These are phyloP conservation scores for Petaurus breviceps DNA, from an alignment of 2,113 vertebrate genomes.

Conservation along the genomic window DNA sequence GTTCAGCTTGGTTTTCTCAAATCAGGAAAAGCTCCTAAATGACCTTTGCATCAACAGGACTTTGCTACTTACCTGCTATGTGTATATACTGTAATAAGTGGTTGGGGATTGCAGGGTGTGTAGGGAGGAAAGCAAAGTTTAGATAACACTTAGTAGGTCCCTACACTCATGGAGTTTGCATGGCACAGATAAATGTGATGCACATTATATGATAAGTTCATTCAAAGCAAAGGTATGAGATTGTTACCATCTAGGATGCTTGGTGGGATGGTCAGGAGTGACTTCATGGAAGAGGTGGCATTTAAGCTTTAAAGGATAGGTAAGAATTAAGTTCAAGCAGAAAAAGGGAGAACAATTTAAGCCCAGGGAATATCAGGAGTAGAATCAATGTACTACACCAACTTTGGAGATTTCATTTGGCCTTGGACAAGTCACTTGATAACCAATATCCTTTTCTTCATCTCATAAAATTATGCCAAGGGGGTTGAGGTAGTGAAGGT, in stretches of 20 bases:
- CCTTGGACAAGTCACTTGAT: not conserved
- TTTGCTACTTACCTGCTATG: not conserved
- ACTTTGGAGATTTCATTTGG: not conserved
- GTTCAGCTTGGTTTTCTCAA: slow-evolving; percentile 57
- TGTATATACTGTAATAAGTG: not conserved
- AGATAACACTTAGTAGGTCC: not conserved
- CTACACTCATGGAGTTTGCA: not conserved
- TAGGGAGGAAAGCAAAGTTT: not conserved
- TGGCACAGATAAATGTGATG: not conserved
- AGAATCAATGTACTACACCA: not conserved
- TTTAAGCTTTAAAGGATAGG: not conserved
- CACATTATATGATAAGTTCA: not conserved
- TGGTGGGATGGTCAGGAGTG: not conserved
- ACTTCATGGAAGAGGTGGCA: not conserved
- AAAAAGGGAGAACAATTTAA: not conserved
- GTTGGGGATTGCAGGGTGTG: not conserved
- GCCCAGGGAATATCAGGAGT: not conserved
- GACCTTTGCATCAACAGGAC: not conserved
- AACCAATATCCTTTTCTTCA: not conserved
- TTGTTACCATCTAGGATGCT: not conserved
- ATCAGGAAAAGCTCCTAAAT: slow-evolving; percentile 47
- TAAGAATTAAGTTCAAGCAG: not conserved
- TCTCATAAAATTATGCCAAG: not conserved
- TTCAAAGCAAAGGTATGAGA: not conserved
- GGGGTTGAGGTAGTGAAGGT: not conserved